Percentiles rank a stretch among this genome's conserved stretches.
phyloP scores from a whole-genome alignment of 1,140 invertebrate species.

The Frieseomelitta varia region DNA sequence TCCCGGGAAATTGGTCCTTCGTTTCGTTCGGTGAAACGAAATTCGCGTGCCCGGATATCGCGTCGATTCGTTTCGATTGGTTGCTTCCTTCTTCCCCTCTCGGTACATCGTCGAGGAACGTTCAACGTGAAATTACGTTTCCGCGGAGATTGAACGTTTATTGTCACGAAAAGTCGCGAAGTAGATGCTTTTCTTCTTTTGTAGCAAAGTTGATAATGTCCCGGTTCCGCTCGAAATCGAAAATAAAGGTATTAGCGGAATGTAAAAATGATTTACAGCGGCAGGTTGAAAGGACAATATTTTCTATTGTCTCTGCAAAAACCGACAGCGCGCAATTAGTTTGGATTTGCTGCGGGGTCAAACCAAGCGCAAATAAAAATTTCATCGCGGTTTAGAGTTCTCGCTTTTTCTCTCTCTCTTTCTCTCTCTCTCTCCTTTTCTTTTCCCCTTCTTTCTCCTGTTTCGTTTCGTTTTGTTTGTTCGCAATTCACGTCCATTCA shows the following conservation, averaged over 20 bases:
- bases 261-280: not conserved
- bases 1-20: constrained; percentile 22
- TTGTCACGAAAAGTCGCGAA: not conserved
- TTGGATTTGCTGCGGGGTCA: constrained; percentile 6
- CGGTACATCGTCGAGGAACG: too few species aligned
- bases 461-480: not conserved
- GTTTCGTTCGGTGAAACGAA: not conserved
- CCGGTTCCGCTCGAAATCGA: not conserved
- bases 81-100: not conserved
- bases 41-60: constrained; percentile 5
- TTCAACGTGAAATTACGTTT: too few species aligned
- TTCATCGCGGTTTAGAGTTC: constrained; percentile 18
- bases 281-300: not conserved
- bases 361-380: constrained; percentile 43
- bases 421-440: too few species aligned
- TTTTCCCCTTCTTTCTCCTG: too few species aligned
- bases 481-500: not conserved
- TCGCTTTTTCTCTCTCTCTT: not conserved
- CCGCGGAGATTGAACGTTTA: not conserved
- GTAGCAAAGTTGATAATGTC: not conserved
- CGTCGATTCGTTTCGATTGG: not conserved
- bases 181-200: not conserved
- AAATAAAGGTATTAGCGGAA: not conserved
- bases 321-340: constrained; percentile 47
- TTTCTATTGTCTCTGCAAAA: not conserved